These are phyloP conservation scores for Equus quagga DNA, from an alignment of 2,113 vertebrate genomes.

Conservation along the genomic window DNA sequence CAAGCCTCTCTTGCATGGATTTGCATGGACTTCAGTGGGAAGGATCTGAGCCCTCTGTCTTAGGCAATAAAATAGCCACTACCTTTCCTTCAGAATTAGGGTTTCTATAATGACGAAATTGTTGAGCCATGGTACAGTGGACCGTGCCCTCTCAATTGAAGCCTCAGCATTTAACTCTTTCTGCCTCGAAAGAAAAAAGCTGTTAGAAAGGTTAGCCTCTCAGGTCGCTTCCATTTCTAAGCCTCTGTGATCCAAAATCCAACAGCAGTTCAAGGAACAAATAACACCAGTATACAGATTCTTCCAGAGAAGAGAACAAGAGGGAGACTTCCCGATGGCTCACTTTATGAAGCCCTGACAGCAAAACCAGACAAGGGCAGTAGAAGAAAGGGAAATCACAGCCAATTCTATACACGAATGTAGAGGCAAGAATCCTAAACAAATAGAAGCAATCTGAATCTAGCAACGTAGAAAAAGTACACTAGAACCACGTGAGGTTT, in stretches of 20 bases:
- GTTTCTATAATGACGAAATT: background rate
- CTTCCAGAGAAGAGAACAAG: background rate
- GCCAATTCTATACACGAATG: background rate
- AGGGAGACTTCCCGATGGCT: background rate
- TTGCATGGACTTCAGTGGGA: background rate
- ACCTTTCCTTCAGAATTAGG: background rate
- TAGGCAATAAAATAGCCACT: background rate
- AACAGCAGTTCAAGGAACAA: conserved; percentile 10
- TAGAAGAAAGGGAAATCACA: background rate
- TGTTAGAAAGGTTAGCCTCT: background rate
- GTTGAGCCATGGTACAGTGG: background rate
- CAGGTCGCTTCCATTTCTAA: background rate
- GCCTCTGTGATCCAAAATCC: conserved; percentile 5
- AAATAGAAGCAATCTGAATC: background rate
- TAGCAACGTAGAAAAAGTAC: background rate
- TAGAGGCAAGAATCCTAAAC: background rate
- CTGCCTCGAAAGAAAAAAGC: background rate
- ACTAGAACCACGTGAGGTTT: conserved; percentile 2
- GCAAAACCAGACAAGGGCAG: background rate
- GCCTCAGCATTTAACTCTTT: background rate
- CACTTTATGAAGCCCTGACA: background rate
- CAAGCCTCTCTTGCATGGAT: background rate
- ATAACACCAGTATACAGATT: background rate
- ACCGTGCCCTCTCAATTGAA: background rate
- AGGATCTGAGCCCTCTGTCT: background rate